Evolutionary conservation across 1,140 invertebrate species (phyloP).

Genomic region (Akabosia matsudoensis): DNA sequence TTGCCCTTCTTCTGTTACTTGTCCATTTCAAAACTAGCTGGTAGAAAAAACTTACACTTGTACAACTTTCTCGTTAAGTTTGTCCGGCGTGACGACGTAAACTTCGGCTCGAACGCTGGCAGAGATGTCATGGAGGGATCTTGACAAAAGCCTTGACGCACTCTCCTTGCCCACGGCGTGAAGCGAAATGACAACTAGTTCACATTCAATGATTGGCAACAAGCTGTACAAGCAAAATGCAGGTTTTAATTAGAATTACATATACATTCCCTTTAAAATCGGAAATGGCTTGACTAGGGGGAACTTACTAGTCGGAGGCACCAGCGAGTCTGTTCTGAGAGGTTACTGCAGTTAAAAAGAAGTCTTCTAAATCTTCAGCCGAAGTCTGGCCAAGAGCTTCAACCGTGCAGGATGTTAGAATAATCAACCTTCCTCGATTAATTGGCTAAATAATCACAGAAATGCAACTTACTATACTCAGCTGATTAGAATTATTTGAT

Average conservation of each 20-base stretch:
- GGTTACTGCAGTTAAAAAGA: constrained; percentile 69
- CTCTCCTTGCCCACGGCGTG: constrained; percentile 42
- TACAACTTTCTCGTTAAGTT: constrained; percentile 31
- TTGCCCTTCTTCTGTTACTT: no score
- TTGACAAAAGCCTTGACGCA: constrained; percentile 28
- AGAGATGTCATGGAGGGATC: constrained; percentile 55
- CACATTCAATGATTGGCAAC: constrained; percentile 73
- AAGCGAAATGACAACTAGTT: constrained; percentile 40
- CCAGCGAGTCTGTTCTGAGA: constrained; percentile 74
- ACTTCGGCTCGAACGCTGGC: constrained; percentile 65
- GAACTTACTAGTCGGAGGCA: constrained; percentile 59
- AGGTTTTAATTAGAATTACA: constrained; percentile 41
- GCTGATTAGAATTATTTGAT: no score
- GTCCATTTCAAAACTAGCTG: no score
- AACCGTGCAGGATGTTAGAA: constrained; percentile 79
- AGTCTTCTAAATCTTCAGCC: constrained; percentile 74
- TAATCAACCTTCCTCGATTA: constrained; percentile 78
- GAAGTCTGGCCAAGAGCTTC: constrained; percentile 55
- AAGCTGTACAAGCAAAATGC: constrained; percentile 58
- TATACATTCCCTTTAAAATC: background rate
- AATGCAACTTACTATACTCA: constrained; percentile 36
- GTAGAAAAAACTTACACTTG: constrained; percentile 35
- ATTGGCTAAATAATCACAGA: constrained; percentile 51
- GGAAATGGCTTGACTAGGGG: background rate
- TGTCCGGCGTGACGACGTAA: constrained; percentile 63